Base-by-base conservation (phyloP, 2,888 invertebrate species). In the Caenorhabditis sinica region DNA sequence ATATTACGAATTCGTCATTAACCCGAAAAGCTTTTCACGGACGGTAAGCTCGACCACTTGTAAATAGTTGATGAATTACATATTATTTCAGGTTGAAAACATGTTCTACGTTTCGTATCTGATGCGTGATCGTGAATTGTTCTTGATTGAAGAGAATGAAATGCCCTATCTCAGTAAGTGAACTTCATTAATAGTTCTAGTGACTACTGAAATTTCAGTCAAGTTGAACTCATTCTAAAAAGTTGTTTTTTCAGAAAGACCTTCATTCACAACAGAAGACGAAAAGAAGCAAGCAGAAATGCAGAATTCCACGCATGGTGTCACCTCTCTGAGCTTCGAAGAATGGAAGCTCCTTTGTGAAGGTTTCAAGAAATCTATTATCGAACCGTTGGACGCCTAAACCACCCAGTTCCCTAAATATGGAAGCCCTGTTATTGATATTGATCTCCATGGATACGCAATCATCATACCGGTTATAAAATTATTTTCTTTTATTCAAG, bases 21-120 rank as follows among this genome's bases (percentile, higher is more conserved):
- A 83, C 53, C 82, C 76, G 6, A 61, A 17, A 11, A 58, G 65
- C n/a, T 83, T 65, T n/a, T 63, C 82, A 8, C 36, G 65, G 49
- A 82, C 82, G 8, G 82, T 82, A 17, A 58, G 71, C 15, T 65
- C 8, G 1, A 49, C 56, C 40, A 40, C 25, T 65, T 61, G 40
- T 9, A n/a, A 49, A 13, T 49, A 5, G 9, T 36, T 43, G 33
- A 36, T 36, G 5, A 36, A 28, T 30, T 36, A 20, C 25, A 15
- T 28, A 28, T 28, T 30, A 53, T 68, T 83, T 17, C 71, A 82
- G 82, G 74, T 83, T 17, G 83, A 83, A 61, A 83, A 83, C 56
- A 83, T 83, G 79, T 83, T 83, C 36, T 83, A 83, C 36, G 73
- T 83, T 45, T 83, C 79, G 6, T 79, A 83, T 65, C 49, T 79